Base-by-base conservation (phyloP, 2,797 vertebrate genomes). In the Eupleurogrammus muticus region DNA sequence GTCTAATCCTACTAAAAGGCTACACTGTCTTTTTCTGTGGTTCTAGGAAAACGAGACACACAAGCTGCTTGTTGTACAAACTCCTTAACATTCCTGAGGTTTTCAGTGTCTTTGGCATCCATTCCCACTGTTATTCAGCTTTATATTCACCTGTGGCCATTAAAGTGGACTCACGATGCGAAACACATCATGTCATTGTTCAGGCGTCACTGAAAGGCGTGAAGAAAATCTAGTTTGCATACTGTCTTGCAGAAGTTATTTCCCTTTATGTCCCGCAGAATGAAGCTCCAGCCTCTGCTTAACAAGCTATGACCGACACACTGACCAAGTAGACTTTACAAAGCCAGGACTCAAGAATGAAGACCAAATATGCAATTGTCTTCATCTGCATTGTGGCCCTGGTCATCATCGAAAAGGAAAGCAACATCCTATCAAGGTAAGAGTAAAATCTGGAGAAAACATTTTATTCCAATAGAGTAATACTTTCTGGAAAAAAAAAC, bases 351-450 rank as follows among this genome's bases (percentile, higher is more conserved):
- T 80, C 76, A 90, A 98, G 95, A 88, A 96, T 99, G 96, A 97
- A 94, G 90, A 95, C 95, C 93, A 98, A 96, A 92, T 98, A 98
- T 40, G 95, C 96, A 1, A 66, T 98, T 49, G 87, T 97, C 89
- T 91, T 99, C 89, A 95, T 95, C 79, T 97, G 95, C 0, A 92
- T 99, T 32, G 87, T 97, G 79, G 93, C 95, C 32, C 93, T 97
- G 78, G 95, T 99, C 68, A 89, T 99, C 92, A 97, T 99, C 1
- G 97, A 97, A 89, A 99, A 98, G 88, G 97, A 99, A 91, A 98
- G 96, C 92, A 98, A 97, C 85, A 97, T 99, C 81, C 92, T 99
- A 59, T 98, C 97, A 81, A 97, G 96, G 97, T 99, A 93, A 94
- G 92, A 55, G 13, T 54, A 52, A 14, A 23, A 38, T 19, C 19